A percentile compares a stretch with the other conserved stretches of the same genome.
phyloP scores from a whole-genome alignment of 2,797 vertebrate genomes.

The Eutrigla gurnardus region DNA sequence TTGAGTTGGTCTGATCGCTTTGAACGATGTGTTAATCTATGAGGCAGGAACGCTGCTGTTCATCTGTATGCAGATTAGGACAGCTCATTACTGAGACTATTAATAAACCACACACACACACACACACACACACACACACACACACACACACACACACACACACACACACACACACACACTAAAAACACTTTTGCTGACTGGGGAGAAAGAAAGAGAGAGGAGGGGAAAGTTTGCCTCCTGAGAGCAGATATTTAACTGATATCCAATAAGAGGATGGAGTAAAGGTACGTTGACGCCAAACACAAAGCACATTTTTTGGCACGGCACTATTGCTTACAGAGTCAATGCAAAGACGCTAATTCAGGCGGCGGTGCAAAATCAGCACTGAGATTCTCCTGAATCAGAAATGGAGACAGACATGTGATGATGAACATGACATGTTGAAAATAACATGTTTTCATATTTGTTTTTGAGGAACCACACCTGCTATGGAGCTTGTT shows the following conservation, averaged over 20 bases:
- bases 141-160: constrained; percentile 47
- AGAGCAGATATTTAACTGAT: neutral
- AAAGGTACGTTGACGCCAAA: neutral
- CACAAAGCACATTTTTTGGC: too few species aligned
- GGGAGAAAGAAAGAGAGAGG: neutral
- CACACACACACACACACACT: constrained; percentile 43
- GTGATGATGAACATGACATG: too few species aligned
- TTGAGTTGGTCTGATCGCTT: constrained; percentile 9
- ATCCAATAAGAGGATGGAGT: neutral
- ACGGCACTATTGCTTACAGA: neutral
- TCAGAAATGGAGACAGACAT: too few species aligned
- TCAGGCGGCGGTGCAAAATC: too few species aligned
- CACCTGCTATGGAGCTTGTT: too few species aligned
- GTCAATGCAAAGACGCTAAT: neutral
- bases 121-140: constrained; percentile 43
- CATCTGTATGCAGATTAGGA: constrained; percentile 76
- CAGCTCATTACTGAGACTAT: constrained; percentile 61
- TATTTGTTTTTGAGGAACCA: too few species aligned
- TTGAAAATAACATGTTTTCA: too few species aligned
- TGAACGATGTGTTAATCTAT: constrained; percentile 49
- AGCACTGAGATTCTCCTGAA: too few species aligned
- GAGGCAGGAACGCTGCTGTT: constrained; percentile 35
- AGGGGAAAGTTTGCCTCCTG: neutral
- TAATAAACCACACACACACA: constrained; percentile 72
- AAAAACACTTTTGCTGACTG: constrained; percentile 18